Evolutionary conservation across 1,140 invertebrate genomes (phyloP).

Genomic region (Sminthurides bifidus): DNA sequence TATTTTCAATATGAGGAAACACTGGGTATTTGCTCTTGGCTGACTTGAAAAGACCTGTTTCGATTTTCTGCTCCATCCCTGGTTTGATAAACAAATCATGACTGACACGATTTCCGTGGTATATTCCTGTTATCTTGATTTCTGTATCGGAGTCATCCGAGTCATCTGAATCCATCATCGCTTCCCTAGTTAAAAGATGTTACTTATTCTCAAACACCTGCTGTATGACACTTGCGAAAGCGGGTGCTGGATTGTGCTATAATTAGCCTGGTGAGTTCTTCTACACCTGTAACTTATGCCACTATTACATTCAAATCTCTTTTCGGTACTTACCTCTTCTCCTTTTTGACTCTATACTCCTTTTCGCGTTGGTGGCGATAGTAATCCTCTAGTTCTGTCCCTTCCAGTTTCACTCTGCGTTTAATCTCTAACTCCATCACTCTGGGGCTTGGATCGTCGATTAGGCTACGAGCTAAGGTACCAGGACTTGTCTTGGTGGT

Average conservation of each 20-base stretch:
- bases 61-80: conserved; percentile 50
- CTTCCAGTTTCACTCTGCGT: conserved; percentile 68
- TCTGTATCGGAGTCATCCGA: conserved; percentile 67
- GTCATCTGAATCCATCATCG: conserved; percentile 43
- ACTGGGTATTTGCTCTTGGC: conserved; percentile 86
- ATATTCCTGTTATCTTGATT: conserved; percentile 63
- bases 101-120: conserved; percentile 46
- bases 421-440: conserved; percentile 61
- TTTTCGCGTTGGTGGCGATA: conserved; percentile 43
- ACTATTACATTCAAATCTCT: too few relatives aligned
- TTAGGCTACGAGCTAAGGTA: conserved; percentile 72
- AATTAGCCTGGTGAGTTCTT: too few relatives aligned
- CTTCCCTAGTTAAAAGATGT: too few relatives aligned
- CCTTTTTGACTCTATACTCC: conserved; percentile 40
- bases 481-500: conserved; percentile 70
- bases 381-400: conserved; percentile 82
- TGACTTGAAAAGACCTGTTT: conserved; percentile 69
- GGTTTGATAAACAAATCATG: conserved; percentile 83
- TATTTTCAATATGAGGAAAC: conserved; percentile 90
- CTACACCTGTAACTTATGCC: too few relatives aligned
- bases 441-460: conserved; percentile 67
- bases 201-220: too few relatives aligned
- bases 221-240: too few relatives aligned
- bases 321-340: conserved; percentile 35
- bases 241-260: too few relatives aligned